phyloP scores from a whole-genome alignment of 2,888 invertebrate genomes.

The Synanthedon myopaeformis region DNA sequence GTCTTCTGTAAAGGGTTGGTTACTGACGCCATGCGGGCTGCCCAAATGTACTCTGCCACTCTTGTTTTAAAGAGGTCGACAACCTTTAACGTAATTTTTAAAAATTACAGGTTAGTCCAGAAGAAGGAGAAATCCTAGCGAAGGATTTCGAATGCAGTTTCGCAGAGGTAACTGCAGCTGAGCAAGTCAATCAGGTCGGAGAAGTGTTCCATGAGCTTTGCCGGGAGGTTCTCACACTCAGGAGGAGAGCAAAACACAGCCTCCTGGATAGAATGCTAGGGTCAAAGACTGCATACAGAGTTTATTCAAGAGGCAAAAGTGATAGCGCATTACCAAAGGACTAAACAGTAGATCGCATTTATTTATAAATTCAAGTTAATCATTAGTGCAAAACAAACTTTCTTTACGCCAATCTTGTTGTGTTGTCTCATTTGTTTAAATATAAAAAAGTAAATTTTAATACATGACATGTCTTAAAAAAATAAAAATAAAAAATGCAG shows the following conservation, averaged over 20 bases:
- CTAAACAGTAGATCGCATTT: slow-evolving; percentile 27
- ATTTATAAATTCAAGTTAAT: not conserved
- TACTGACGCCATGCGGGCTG: not conserved
- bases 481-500: no score
- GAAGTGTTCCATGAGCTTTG: slow-evolving; percentile 88
- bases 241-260: slow-evolving; percentile 88
- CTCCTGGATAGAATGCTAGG: slow-evolving; percentile 87
- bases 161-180: slow-evolving; percentile 89
- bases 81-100: no score
- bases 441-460: no score
- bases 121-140: slow-evolving; percentile 89
- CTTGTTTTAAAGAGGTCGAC: not conserved
- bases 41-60: no score
- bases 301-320: slow-evolving; percentile 88
- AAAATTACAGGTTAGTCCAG: slow-evolving; percentile 83
- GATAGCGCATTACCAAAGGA: slow-evolving; percentile 90
- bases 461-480: no score
- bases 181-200: slow-evolving; percentile 86
- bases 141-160: slow-evolving; percentile 91
- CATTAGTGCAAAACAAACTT: no score
- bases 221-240: slow-evolving; percentile 81
- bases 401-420: no score
- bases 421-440: no score
- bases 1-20: not conserved
- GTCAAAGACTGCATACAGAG: slow-evolving; percentile 75